These are phyloP conservation scores for Drosophila formosana DNA, from an alignment of 2,888 invertebrate genomes.

Conservation along the genomic window DNA sequence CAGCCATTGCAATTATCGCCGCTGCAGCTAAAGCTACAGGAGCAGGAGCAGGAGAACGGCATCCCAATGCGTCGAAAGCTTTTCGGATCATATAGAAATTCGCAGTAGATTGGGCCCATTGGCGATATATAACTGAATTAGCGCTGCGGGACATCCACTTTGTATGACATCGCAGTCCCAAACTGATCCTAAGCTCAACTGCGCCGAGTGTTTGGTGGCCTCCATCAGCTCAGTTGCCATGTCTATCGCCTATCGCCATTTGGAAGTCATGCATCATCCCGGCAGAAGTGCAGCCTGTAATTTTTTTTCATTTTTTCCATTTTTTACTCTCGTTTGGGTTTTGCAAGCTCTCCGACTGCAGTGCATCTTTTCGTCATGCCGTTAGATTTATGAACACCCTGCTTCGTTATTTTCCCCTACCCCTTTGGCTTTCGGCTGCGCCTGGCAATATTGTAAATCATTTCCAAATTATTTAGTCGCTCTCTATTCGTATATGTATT, in stretches of 20 bases:
- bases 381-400: conserved; percentile 73
- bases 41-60: neutral
- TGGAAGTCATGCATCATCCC: conserved; percentile 70
- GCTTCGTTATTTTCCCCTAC: neutral
- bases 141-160: conserved; percentile 63
- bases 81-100: conserved; percentile 41
- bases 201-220: neutral
- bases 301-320: conserved; percentile 20
- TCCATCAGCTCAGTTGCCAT: conserved; percentile 6
- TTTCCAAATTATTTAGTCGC: conserved; percentile 81
- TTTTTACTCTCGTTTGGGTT: conserved; percentile 20
- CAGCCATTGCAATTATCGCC: conserved; percentile 70
- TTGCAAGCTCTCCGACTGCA: conserved; percentile 48
- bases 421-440: conserved; percentile 18
- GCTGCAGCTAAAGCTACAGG: conserved; percentile 21
- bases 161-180: conserved; percentile 37
- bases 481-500: conserved; percentile 67
- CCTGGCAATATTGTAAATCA: conserved; percentile 78
- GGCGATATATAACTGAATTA: conserved; percentile 76
- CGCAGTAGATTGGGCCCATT: conserved; percentile 70
- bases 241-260: conserved; percentile 39
- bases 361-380: conserved; percentile 80
- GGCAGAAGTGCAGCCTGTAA: conserved; percentile 36
- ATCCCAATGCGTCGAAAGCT: conserved; percentile 12
- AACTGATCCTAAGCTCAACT: too few species aligned